A percentile compares a stretch with the other conserved stretches of the same genome.
Evolutionary conservation across 1,140 invertebrate species (phyloP).

Genomic region (Drosophila ogumai): DNA sequence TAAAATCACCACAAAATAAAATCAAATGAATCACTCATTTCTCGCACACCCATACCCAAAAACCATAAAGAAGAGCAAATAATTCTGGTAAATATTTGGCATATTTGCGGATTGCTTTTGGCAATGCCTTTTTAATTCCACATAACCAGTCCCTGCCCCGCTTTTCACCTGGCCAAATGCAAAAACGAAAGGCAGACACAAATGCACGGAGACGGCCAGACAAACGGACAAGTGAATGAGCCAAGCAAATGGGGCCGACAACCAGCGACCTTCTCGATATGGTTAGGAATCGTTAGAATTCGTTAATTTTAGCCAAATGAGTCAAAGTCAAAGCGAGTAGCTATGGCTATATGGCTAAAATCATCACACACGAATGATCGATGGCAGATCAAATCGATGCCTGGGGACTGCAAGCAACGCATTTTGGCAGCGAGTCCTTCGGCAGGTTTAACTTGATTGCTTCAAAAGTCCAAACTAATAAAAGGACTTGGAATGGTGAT

Average conservation of each 20-base stretch:
- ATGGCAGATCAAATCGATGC: slow-evolving; percentile 36
- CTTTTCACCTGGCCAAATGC: slow-evolving; percentile 22
- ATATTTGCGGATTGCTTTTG: slow-evolving; percentile 72
- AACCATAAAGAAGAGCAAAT: slow-evolving; percentile 39
- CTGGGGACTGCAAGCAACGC: slow-evolving; percentile 8
- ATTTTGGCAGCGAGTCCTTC: slow-evolving; percentile 55
- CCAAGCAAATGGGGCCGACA: slow-evolving; percentile 70
- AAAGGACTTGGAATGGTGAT: background rate
- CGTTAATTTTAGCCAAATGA: slow-evolving; percentile 76
- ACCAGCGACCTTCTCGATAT: slow-evolving; percentile 76
- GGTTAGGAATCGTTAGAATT: slow-evolving; percentile 72
- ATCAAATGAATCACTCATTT: slow-evolving; percentile 54
- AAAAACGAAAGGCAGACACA: slow-evolving; percentile 61
- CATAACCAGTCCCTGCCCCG: background rate
- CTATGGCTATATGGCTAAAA: slow-evolving; percentile 12
- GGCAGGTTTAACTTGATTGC: slow-evolving; percentile 23
- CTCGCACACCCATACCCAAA: slow-evolving; percentile 27
- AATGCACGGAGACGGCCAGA: slow-evolving; percentile 63
- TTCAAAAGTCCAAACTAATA: background rate
- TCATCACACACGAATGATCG: slow-evolving; percentile 19
- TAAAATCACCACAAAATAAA: slow-evolving; percentile 3
- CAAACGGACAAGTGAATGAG: slow-evolving; percentile 62
- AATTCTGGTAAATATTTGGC: slow-evolving; percentile 75
- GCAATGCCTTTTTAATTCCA: slow-evolving; percentile 62
- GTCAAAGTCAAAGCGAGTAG: slow-evolving; percentile 62